Evolutionary conservation across 2,888 invertebrate species (phyloP), one percentile per base, ranked within the genome.

Genomic region (Leptothorax acervorum): DNA sequence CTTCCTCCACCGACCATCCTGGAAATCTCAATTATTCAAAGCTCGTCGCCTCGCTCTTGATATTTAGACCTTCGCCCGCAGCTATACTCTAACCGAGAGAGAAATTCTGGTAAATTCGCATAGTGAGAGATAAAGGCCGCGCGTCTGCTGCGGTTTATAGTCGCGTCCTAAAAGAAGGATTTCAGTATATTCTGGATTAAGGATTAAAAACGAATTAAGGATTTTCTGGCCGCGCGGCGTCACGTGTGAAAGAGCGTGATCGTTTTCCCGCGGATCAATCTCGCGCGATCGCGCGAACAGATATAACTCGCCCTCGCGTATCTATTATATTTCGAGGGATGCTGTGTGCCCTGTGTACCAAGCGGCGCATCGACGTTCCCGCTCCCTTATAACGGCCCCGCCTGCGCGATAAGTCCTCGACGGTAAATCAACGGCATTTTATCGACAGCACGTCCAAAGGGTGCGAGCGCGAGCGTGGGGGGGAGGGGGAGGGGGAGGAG

Each of bases 351-450:
- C 28, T 11, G 31, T 11, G 55, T 12, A 23, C 11, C 28, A 1
- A 57, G 28, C 55, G 55, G 23, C 55, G 23, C 55, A 12, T 57
- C 5, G 51, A 51, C 51, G 51, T 18, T n/a, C 18, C 23, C 23
- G 23, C 23, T 57, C 28, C 4, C 55, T 57, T 35, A 31, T 35
- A 31, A 60, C 18, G 60, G 31, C 23, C 15, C 8, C 42, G 65
- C 45, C 31, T 35, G 39, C 48, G 62, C 53, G 73, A 57, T 82
- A 79, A 74, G 81, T 48, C 48, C 18, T 74, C 62, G 53, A 35
- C 18, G 18, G 55, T 79, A 83, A 83, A 70, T 71, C 83, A 81
- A 62, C 70, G 18, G 15, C 3, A 31, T 71, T 83, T 57, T 79
- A 79, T 83, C 79, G 79, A 65, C 62, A 62, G 23, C 35, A 15